Evolutionary conservation across 2,888 invertebrate genomes (phyloP).

Genomic region (Tipula lateralis): DNA sequence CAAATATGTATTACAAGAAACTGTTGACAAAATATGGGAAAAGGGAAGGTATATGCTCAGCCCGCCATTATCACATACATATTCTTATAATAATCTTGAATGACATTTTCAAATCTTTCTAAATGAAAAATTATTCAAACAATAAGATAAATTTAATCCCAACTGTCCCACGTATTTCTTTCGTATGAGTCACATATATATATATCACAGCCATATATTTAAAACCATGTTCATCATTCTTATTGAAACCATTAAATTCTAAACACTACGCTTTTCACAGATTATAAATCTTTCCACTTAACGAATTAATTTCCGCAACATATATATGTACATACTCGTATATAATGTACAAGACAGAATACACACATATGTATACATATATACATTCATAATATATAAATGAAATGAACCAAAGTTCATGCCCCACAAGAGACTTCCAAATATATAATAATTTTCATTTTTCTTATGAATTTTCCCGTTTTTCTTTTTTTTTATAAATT

Average conservation of each 20-base stretch:
- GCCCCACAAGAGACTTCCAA: conserved; percentile 19
- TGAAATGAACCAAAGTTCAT: conserved; percentile 11
- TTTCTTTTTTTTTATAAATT: background rate
- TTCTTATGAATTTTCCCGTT: background rate
- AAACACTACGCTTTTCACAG: background rate
- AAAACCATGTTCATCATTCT: background rate
- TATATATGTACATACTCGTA: background rate
- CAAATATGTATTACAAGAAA: too few species aligned
- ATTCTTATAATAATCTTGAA: too few species aligned
- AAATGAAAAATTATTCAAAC: too few species aligned
- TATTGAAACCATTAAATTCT: background rate
- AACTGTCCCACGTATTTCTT: background rate
- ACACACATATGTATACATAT: background rate
- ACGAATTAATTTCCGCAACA: background rate
- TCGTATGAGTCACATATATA: background rate
- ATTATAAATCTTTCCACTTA: background rate
- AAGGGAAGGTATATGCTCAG: too few species aligned
- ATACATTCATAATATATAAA: background rate
- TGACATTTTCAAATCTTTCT: too few species aligned
- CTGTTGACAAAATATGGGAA: too few species aligned
- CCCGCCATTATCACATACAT: too few species aligned
- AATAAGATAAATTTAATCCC: too few species aligned
- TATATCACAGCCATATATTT: background rate
- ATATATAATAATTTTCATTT: background rate
- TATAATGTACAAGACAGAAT: background rate